Evolutionary conservation across 2,888 invertebrate species (phyloP), one percentile per base, ranked within the genome.

Genomic region (Leptarthrus brevirostris): DNA sequence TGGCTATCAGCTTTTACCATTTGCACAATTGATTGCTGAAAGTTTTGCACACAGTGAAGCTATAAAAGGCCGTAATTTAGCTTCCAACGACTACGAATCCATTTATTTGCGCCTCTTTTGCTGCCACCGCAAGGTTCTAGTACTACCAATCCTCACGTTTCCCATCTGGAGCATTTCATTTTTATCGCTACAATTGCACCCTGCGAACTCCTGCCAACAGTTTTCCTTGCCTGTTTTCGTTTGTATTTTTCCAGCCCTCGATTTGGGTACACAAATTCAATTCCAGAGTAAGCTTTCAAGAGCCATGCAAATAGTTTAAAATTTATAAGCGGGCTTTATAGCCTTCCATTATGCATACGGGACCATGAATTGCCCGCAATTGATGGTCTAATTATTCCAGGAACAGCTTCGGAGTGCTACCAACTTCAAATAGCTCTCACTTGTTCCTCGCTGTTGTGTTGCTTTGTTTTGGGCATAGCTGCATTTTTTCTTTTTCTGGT

Each of bases 331-430:
- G 49, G 66, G 61, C 40, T 61, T 61, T 61, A 61, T 61, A 61
- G 26, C 61, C 40, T 61, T 61, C 61, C 61, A 61, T 61, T 61
- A 61, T 61, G 61, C 61, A 61, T 61, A 61, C 61, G 40, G 61
- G 75, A 52, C 76, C 80, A 81, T 82, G 83, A 81, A 82, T 81
- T 81, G 80, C 79, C 79, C 80, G 79, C 82, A 83, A 83, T 82
- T 83, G 82, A 83, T 83, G 83, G 82, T 83, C 81, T 82, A 82
- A 82, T 83, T 82, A 82, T 81, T 81, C 81, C 82, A 78, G 78
- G 81, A 81, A 81, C 81, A 36, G 61, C 36, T 61, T 61, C 36
- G 34, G 61, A 61, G 61, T 61, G 61, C 40, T 40, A 61, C 61
- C 61, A 61, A 61, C 61, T 61, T 61, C 61, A 61, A 61, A 61